phyloP scores from a whole-genome alignment of 1,140 invertebrate genomes.

The Ceratina australensis region DNA sequence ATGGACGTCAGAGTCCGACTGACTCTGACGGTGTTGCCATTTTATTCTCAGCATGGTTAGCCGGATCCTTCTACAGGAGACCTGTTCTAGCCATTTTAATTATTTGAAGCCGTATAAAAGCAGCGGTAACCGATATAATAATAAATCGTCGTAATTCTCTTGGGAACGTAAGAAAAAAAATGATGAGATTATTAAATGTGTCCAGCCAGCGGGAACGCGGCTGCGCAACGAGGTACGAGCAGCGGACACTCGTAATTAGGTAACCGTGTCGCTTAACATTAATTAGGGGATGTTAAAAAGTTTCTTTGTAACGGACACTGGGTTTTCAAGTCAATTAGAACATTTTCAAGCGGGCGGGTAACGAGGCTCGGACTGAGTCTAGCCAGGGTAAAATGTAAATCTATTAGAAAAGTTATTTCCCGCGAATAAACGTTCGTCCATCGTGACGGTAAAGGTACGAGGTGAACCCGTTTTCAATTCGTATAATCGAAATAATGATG shows the following conservation, averaged over 20 bases:
- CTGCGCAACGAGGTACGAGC: background rate
- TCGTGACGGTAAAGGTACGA: background rate
- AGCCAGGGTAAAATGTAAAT: conserved; percentile 23
- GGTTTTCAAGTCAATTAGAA: conserved; percentile 34
- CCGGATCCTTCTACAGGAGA: too few species aligned
- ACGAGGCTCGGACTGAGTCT: background rate
- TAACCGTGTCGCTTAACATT: conserved; percentile 23
- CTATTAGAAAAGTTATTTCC: conserved; percentile 47
- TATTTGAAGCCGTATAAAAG: too few species aligned
- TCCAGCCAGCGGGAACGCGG: background rate
- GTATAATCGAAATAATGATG: conserved; percentile 44
- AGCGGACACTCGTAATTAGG: conserved; percentile 20
- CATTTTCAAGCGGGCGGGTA: conserved; percentile 11
- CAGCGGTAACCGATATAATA: too few species aligned
- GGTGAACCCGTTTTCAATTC: too few species aligned
- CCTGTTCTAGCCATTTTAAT: too few species aligned
- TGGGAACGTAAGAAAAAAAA: background rate
- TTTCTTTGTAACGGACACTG: conserved; percentile 3
- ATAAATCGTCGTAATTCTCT: too few species aligned
- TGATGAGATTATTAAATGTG: conserved; percentile 3
- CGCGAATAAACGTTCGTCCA: conserved; percentile 40
- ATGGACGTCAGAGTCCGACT: too few species aligned
- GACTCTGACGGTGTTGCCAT: too few species aligned
- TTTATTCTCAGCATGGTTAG: too few species aligned
- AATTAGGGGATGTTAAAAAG: conserved; percentile 34